phyloP scores from a whole-genome alignment of 2,113 vertebrate species.

The Peucedramus taeniatus region DNA sequence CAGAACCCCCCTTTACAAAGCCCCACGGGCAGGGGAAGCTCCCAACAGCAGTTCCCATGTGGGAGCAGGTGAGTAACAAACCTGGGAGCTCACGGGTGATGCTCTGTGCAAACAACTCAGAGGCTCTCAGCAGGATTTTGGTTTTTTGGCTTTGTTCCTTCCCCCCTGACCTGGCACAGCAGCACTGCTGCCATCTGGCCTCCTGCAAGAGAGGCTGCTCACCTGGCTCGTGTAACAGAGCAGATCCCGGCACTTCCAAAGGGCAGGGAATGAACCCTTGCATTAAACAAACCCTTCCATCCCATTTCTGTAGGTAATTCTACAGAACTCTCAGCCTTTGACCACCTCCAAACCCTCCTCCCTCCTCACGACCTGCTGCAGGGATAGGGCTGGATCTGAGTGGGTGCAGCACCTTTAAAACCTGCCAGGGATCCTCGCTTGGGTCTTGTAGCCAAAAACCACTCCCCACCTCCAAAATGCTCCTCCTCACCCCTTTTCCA shows the following conservation, averaged over 20 bases:
- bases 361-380: background rate
- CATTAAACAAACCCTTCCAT: background rate
- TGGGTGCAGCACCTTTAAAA: accelerated
- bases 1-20: background rate
- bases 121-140: background rate
- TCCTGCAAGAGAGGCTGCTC: background rate
- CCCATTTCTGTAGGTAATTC: background rate
- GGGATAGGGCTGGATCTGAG: background rate
- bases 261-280: background rate
- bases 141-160: background rate
- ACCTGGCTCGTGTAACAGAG: background rate
- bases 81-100: background rate
- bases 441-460: background rate
- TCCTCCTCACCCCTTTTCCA: background rate
- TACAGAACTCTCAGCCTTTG: background rate
- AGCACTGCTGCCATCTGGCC: background rate
- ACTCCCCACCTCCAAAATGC: background rate
- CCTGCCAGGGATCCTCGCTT: background rate
- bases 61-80: background rate
- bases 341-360: background rate
- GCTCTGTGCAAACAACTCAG: accelerated
- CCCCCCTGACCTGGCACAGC: background rate
- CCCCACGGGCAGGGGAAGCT: accelerated
- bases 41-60: accelerated
- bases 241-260: background rate